A percentile compares a stretch with the other conserved stretches of the same genome.
These are phyloP conservation scores for Dasysyrphus albostriatus DNA, from an alignment of 2,888 invertebrate genomes.

Conservation along the genomic window DNA sequence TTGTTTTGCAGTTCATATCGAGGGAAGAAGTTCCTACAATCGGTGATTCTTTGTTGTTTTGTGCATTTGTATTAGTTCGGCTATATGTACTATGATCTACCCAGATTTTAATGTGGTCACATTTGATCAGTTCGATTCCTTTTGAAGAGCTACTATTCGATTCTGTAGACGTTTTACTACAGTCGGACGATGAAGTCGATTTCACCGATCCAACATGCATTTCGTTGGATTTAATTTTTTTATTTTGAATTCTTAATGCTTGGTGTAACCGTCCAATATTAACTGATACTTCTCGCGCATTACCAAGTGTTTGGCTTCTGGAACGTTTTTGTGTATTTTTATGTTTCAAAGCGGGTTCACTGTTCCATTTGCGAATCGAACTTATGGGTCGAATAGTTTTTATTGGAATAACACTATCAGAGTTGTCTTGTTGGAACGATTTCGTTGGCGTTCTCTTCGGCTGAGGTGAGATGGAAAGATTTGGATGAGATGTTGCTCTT, in stretches of 20 bases:
- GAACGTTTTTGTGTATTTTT: constrained; percentile 49
- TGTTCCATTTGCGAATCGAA: constrained; percentile 77
- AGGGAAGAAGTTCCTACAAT: constrained; percentile 42
- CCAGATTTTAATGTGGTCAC: constrained; percentile 83
- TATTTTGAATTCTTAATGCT: constrained; percentile 58
- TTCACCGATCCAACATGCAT: constrained; percentile 47
- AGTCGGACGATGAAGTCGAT: constrained; percentile 73
- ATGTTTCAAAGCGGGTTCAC: constrained; percentile 77
- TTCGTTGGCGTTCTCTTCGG: constrained; percentile 66
- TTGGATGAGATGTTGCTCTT: constrained; percentile 85
- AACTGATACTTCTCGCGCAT: constrained; percentile 38
- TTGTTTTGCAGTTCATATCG: constrained; percentile 40
- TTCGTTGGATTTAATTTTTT: constrained; percentile 26
- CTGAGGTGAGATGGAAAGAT: constrained; percentile 83
- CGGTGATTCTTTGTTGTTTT: constrained; percentile 66
- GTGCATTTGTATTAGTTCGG: constrained; percentile 38
- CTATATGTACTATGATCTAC: constrained; percentile 79
- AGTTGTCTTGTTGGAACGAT: background rate
- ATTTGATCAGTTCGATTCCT: constrained; percentile 81
- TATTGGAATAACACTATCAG: constrained; percentile 4
- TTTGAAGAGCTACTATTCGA: constrained; percentile 58
- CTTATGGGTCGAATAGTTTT: constrained; percentile 34
- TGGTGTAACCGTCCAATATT: constrained; percentile 72
- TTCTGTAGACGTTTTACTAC: constrained; percentile 62
- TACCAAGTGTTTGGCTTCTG: constrained; percentile 55